Evolutionary conservation across 2,888 invertebrate species (phyloP).

Genomic region (Cosmia trapezina): DNA sequence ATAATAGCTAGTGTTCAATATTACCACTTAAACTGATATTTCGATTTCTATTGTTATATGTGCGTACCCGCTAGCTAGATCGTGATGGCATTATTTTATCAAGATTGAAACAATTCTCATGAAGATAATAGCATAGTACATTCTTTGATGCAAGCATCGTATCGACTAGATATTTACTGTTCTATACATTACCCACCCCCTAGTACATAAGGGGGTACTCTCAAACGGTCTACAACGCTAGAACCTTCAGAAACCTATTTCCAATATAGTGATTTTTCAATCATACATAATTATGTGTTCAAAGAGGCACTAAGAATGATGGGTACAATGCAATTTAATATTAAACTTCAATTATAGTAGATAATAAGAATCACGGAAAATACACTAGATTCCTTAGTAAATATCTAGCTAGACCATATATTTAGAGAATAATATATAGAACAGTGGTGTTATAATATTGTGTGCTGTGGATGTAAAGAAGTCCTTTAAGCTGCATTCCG

Average conservation of each 20-base stretch:
- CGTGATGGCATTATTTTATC: conserved; percentile 83
- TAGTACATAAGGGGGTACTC: conserved; percentile 11
- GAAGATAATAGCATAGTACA: conserved; percentile 73
- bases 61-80: conserved; percentile 71
- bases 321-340: conserved; percentile 44
- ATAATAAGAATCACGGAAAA: conserved; percentile 45
- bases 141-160: conserved; percentile 75
- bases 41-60: conserved; percentile 67
- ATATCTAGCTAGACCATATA: conserved; percentile 61
- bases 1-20: conserved; percentile 40
- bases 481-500: conserved; percentile 89
- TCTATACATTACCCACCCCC: conserved; percentile 72
- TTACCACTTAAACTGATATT: conserved; percentile 50
- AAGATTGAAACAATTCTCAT: conserved; percentile 73
- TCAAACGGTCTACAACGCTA: conserved; percentile 43
- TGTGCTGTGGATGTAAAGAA: conserved; percentile 75
- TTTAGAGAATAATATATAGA: conserved; percentile 66
- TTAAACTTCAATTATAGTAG: conserved; percentile 45
- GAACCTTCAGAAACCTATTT: conserved; percentile 40
- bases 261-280: conserved; percentile 14
- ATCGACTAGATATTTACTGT: conserved; percentile 70
- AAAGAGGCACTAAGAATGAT: conserved; percentile 30
- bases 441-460: conserved; percentile 64
- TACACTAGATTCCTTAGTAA: conserved; percentile 54
- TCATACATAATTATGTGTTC: conserved; percentile 23